These are phyloP conservation scores for Ramazzottius varieornatus DNA, from an alignment of 2,888 invertebrate genomes.

Conservation along the genomic window DNA sequence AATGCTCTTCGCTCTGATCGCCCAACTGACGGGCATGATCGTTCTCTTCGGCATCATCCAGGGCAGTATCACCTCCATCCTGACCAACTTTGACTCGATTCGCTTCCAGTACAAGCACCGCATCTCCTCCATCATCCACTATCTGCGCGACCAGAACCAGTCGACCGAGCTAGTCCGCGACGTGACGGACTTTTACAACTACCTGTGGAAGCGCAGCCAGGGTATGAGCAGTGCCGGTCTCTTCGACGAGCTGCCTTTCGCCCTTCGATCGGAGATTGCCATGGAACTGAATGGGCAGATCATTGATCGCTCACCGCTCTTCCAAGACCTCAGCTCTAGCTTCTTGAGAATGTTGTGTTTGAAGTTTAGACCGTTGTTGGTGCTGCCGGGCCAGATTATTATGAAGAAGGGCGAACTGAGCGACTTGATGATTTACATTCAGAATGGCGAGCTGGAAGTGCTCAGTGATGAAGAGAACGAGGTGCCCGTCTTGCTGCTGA, in stretches of 20 bases:
- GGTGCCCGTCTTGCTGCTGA: conserved; percentile 8
- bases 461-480: conserved; percentile 10
- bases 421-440: conserved; percentile 10
- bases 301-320: conserved; percentile 7
- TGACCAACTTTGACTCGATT: conserved; percentile 9
- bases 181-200: conserved; percentile 10
- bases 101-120: neutral
- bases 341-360: conserved; percentile 11
- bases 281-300: conserved; percentile 7
- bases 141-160: conserved; percentile 7
- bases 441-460: conserved; percentile 10
- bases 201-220: conserved; percentile 10
- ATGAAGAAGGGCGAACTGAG: conserved; percentile 9
- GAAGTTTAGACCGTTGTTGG: conserved; percentile 7
- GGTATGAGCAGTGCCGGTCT: conserved; percentile 8
- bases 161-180: conserved; percentile 5
- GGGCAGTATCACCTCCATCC: conserved; percentile 10
- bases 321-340: conserved; percentile 7
- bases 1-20: conserved; percentile 4
- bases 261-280: conserved; percentile 9
- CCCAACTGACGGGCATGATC: conserved; percentile 9
- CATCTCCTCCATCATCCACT: neutral
- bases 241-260: conserved; percentile 8
- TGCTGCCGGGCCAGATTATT: conserved; percentile 10
- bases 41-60: conserved; percentile 11